phyloP scores from a whole-genome alignment of 2,113 vertebrate genomes.

The Cephalopholis sonnerati region DNA sequence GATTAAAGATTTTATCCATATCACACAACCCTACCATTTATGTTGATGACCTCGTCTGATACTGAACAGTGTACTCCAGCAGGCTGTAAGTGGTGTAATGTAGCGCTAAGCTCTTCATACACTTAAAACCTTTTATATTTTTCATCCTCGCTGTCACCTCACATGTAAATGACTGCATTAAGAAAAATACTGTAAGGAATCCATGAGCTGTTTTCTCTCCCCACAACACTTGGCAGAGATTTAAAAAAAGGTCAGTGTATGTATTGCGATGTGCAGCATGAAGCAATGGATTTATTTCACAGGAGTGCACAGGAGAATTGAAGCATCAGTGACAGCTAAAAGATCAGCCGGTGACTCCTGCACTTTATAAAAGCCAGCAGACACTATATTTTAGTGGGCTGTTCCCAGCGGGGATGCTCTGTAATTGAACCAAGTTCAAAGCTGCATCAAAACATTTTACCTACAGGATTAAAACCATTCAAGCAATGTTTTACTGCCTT shows the following conservation, averaged over 20 bases:
- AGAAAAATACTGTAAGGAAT: neutral
- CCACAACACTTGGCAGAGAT: neutral
- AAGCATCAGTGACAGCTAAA: neutral
- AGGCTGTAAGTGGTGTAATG: neutral
- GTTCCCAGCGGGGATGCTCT: neutral
- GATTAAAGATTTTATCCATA: too few relatives aligned
- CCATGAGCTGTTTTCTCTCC: neutral
- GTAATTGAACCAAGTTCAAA: neutral
- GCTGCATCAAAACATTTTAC: slow-evolving; percentile 7
- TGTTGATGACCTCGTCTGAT: too few relatives aligned
- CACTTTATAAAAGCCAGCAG: neutral
- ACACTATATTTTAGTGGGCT: neutral
- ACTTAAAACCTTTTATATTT: neutral
- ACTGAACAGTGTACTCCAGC: too few relatives aligned
- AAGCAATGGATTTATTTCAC: neutral
- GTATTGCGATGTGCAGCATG: neutral
- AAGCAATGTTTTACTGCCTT: neutral
- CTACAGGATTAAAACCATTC: neutral
- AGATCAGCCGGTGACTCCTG: neutral
- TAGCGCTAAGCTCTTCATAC: neutral
- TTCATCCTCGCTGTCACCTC: neutral
- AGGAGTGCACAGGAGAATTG: neutral
- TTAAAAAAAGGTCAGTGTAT: neutral
- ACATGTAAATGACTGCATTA: neutral
- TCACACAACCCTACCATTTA: too few relatives aligned